Conservation (phyloP, 2,888 invertebrate genomes). For the Elysia crispata region DNA sequence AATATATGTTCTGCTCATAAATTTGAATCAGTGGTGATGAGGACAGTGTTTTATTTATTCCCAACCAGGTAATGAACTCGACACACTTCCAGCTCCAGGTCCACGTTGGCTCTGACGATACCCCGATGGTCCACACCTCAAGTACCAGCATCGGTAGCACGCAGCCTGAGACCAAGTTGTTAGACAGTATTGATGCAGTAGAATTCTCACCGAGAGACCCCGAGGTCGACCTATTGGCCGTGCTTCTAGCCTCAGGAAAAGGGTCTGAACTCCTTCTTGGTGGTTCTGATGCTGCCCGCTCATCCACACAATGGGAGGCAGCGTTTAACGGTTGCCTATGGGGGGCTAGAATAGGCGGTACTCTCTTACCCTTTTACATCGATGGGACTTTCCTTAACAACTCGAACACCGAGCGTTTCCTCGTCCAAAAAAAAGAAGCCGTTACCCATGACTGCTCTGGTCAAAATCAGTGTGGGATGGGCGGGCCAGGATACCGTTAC, state of each 20-base stretch:
- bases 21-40: too few relatives aligned
- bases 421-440: not conserved
- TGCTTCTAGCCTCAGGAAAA: too few relatives aligned
- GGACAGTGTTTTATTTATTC: too few relatives aligned
- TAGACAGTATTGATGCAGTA: too few relatives aligned
- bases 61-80: constrained; percentile 7
- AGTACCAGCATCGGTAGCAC: too few relatives aligned
- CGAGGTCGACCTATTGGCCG: too few relatives aligned
- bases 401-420: constrained; percentile 59
- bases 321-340: constrained; percentile 89
- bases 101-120: not conserved
- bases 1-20: too few relatives aligned
- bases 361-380: constrained; percentile 90
- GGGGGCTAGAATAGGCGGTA: constrained; percentile 89
- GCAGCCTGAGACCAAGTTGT: too few relatives aligned
- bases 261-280: too few relatives aligned
- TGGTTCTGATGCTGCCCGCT: not conserved
- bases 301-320: constrained; percentile 26
- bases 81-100: constrained; percentile 38
- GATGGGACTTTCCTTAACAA: constrained; percentile 75
- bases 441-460: constrained; percentile 37
- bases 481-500: constrained; percentile 34
- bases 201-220: too few relatives aligned
- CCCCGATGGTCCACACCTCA: too few relatives aligned
- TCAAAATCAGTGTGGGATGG: constrained; percentile 44